These are phyloP conservation scores for Trochalopteron elliotii DNA, from an alignment of 2,113 vertebrate species.

Conservation along the genomic window DNA sequence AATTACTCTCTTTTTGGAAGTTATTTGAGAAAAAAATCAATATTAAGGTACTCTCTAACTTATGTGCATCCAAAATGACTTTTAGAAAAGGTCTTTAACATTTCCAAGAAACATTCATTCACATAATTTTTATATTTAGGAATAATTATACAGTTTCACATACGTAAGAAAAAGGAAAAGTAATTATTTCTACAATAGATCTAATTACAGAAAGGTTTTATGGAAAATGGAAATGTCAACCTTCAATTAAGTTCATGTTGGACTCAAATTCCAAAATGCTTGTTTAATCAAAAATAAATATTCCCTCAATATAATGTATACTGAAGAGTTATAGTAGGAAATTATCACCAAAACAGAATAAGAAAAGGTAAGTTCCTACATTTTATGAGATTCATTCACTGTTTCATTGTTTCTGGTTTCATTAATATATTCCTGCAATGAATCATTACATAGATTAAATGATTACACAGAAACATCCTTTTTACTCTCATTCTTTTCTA, in stretches of 20 bases:
- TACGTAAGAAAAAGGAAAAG: not conserved
- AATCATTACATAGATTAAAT: not conserved
- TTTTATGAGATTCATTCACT: not conserved
- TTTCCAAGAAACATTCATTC: conserved; percentile 26
- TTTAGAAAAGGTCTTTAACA: not conserved
- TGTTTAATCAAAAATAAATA: conserved; percentile 27
- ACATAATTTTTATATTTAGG: conserved; percentile 19
- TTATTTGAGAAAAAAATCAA: not conserved
- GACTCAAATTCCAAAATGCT: not conserved
- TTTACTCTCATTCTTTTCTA: not conserved
- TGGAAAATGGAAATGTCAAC: conserved; percentile 47
- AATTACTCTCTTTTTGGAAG: not conserved
- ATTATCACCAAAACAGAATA: not conserved
- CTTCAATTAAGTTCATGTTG: conserved; percentile 33
- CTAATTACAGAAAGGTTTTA: conserved; percentile 17
- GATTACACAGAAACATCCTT: not conserved
- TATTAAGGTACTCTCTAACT: not conserved
- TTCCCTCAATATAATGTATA: not conserved
- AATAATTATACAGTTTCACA: conserved; percentile 5
- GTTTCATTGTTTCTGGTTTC: not conserved
- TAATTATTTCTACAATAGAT: conserved; percentile 34
- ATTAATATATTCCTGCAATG: not conserved
- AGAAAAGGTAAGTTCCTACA: not conserved
- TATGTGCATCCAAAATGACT: not conserved
- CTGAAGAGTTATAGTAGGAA: not conserved